Conservation (phyloP, 2,888 invertebrate genomes). For the Aleiodes testaceus region DNA sequence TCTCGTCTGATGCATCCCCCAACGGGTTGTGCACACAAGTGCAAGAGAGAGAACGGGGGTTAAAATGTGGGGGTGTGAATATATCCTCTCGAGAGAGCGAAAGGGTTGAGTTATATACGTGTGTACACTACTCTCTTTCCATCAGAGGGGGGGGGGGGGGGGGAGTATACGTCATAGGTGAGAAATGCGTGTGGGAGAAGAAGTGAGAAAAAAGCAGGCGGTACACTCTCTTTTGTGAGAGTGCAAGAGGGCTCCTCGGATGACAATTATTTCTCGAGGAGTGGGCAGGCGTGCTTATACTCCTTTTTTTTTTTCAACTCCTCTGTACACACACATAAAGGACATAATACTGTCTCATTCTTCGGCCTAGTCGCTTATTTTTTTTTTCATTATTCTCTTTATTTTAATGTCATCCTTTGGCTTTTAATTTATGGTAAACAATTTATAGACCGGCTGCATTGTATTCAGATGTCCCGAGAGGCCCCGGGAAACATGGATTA, state of each 20-base stretch:
- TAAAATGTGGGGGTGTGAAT: conserved; percentile 34
- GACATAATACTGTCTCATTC: conserved; percentile 43
- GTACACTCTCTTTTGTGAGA: conserved; percentile 4
- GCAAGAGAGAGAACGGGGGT: conserved; percentile 15
- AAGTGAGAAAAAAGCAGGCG: conserved; percentile 41
- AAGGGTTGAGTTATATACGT: conserved; percentile 41
- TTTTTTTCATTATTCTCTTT: conserved; percentile 40
- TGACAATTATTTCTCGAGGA: conserved; percentile 65
- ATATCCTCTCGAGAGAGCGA: conserved; percentile 39
- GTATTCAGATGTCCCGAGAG: conserved; percentile 62
- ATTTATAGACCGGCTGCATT: conserved; percentile 63
- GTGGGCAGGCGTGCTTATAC: conserved; percentile 42
- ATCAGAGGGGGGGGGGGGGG: background rate
- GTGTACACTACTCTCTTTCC: conserved; percentile 3
- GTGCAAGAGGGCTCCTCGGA: conserved; percentile 56
- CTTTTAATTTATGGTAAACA: conserved; percentile 64
- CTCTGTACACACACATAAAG: conserved; percentile 44
- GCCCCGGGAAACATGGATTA: conserved; percentile 56
- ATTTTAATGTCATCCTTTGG: conserved; percentile 49
- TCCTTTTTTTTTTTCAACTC: conserved; percentile 16
- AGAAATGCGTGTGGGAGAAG: conserved; percentile 37
- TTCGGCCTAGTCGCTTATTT: conserved; percentile 38
- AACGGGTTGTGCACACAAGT: conserved; percentile 38
- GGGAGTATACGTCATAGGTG: conserved; percentile 34
- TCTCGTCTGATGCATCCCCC: conserved; percentile 43